Base-by-base conservation (phyloP, 1,140 invertebrate genomes). In the Asobara japonica region DNA sequence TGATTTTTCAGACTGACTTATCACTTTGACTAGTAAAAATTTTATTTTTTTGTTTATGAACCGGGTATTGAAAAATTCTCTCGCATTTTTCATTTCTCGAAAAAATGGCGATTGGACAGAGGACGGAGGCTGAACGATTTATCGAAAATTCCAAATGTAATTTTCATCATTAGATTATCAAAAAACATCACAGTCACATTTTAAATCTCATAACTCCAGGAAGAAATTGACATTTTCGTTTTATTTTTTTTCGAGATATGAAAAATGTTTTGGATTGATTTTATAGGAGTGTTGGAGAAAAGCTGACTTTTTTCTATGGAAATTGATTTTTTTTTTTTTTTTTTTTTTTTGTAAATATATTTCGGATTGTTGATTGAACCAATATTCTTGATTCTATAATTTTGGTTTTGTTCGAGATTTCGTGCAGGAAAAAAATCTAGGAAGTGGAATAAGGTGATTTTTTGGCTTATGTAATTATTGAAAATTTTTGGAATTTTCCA, bases 151-250 rank as follows among this genome's bases (percentile, higher is more conserved):
- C 51, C 36, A 67, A 48, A 67, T 51, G 7, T 22, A 41, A 66
- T 66, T 66, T 41, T 66, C 65, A 62, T 65, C 48, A 66, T 48
- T 81, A 81, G 74, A 81, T 83, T 78, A 78, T 81, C 74, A 82
- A 81, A 80, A 82, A 83, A 82, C 74, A 81, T 83, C 80, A 82
- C 82, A 82, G 81, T 83, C 78, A 77, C 77, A 74, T 82, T 80
- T 72, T 73, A 77, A 80, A 73, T 77, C 78, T 78, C 69, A 76
- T 75, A 78, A 74, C 65, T 68, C 64, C 73, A 60, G 25, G 75
- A 74, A 71, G 61, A 38, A 71, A 74, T 64, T 36, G 61, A 66
- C 51, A 27, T 31, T 64, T 66, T 48, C n/a, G n/a, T 38, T 62
- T 29, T 25, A 27, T 41, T 38, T 62, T 29, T 25, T 41, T 41